Percentiles rank a stretch among this genome's conserved stretches.
phyloP scores from a whole-genome alignment of 1,140 invertebrate genomes.

The Drosophila novamexicana region DNA sequence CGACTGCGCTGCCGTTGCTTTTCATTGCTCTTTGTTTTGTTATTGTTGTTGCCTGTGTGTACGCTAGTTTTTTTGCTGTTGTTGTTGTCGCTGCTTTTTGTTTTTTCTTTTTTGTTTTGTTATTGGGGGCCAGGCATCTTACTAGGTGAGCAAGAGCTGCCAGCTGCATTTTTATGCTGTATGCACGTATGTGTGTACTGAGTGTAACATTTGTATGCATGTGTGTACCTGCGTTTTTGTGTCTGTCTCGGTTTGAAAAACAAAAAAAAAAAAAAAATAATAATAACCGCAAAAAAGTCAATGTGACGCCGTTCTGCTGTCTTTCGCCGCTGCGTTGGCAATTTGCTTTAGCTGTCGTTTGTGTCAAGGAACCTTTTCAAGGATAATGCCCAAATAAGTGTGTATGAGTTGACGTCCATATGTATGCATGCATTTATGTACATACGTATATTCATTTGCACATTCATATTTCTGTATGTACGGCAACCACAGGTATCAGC shows the following conservation, averaged over 20 bases:
- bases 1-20: constrained; percentile 41
- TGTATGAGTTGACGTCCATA: constrained; percentile 1
- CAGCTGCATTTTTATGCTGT: constrained; percentile 68
- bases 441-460: neutral
- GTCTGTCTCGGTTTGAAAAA: constrained; percentile 46
- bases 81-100: constrained; percentile 10
- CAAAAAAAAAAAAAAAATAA: constrained; percentile 23
- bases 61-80: constrained; percentile 9
- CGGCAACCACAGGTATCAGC: neutral
- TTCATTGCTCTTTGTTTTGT: constrained; percentile 35
- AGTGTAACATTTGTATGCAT: neutral
- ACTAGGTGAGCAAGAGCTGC: constrained; percentile 46
- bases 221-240: constrained; percentile 12
- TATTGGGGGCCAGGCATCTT: constrained; percentile 50
- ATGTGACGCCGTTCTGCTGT: constrained; percentile 26
- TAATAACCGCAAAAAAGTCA: constrained; percentile 26
- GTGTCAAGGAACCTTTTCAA: constrained; percentile 80
- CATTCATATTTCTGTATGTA: neutral
- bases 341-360: constrained; percentile 38
- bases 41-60: constrained; percentile 4
- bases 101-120: constrained; percentile 36
- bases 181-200: constrained; percentile 4
- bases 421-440: neutral
- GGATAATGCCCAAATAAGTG: constrained; percentile 55
- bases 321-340: constrained; percentile 28